phyloP scores from a whole-genome alignment of 2,113 vertebrate species.

The Pachyramphus minor region DNA sequence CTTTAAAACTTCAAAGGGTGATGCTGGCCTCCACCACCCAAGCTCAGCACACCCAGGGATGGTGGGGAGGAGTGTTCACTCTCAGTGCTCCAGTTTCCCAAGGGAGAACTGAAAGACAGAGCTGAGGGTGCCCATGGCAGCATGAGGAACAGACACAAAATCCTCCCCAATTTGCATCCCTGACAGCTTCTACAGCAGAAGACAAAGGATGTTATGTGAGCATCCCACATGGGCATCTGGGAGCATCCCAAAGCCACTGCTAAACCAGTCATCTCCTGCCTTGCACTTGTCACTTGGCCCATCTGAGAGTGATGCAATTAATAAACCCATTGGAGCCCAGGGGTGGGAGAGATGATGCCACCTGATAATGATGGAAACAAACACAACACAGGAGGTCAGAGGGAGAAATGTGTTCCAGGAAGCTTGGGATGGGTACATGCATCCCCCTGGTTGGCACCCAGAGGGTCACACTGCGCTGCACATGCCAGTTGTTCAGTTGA shows the following conservation, averaged over 20 bases:
- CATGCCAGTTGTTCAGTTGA: fast-evolving
- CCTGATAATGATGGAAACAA: not conserved
- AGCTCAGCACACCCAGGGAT: not conserved
- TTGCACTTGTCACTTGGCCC: not conserved
- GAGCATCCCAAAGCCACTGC: not conserved
- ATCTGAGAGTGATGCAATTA: not conserved
- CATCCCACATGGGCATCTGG: not conserved
- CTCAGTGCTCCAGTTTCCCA: not conserved
- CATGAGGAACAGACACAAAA: not conserved
- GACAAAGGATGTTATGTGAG: not conserved
- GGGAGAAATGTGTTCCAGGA: not conserved
- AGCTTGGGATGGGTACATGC: fast-evolving
- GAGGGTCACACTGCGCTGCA: fast-evolving
- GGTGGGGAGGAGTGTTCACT: not conserved
- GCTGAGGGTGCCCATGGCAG: fast-evolving
- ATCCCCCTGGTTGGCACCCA: not conserved
- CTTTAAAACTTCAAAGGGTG: not conserved
- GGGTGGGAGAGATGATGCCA: not conserved
- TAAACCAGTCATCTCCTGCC: not conserved
- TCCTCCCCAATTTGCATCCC: not conserved
- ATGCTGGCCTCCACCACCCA: not conserved
- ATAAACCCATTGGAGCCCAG: not conserved
- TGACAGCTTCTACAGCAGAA: not conserved
- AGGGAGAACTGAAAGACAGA: not conserved
- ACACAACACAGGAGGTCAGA: not conserved